Evolutionary conservation across 2,113 vertebrate species (phyloP).

Genomic region (Grallaria varia): DNA sequence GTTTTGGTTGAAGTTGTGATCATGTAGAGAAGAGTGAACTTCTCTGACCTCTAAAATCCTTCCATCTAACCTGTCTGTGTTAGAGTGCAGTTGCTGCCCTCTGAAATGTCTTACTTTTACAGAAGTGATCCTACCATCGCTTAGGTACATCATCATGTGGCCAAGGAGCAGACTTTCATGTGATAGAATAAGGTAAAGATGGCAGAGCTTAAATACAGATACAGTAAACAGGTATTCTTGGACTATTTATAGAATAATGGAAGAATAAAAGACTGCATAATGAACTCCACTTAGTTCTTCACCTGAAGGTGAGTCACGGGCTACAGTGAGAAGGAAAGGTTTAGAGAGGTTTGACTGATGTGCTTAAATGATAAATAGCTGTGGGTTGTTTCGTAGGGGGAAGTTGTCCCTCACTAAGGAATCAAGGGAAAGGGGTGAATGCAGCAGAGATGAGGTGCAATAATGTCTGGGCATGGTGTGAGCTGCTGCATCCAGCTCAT

Average conservation of each 20-base stretch:
- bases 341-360: background rate
- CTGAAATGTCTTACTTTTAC: background rate
- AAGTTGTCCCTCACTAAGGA: background rate
- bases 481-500: background rate
- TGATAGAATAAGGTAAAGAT: constrained; percentile 17
- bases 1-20: background rate
- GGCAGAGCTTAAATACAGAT: constrained; percentile 2
- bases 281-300: background rate
- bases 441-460: background rate
- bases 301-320: constrained; percentile 25
- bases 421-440: background rate
- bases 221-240: background rate
- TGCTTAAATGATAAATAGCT: background rate
- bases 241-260: background rate
- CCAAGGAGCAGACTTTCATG: background rate
- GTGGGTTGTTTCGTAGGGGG: background rate
- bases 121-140: background rate
- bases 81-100: background rate
- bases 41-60: background rate
- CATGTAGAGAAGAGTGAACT: background rate
- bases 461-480: background rate
- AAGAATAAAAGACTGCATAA: constrained; percentile 4
- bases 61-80: background rate
- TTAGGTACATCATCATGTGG: background rate
- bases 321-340: background rate